Base-by-base conservation (phyloP, 2,797 vertebrate species). In the Neomorphus geoffroyi region DNA sequence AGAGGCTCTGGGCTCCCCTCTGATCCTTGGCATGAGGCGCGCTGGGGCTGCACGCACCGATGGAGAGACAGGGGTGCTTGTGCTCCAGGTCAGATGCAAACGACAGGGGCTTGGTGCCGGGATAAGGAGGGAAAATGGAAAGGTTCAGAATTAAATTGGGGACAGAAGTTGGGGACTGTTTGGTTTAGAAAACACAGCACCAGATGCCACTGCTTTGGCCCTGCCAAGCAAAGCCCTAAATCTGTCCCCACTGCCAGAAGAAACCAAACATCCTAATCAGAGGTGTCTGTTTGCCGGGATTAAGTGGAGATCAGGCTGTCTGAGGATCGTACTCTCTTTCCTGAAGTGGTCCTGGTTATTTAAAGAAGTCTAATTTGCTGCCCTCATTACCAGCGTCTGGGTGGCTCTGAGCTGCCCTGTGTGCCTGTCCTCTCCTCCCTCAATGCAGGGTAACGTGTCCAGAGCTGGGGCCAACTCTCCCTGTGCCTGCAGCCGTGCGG, bases 231-330 rank as follows among this genome's bases (percentile, higher is more conserved):
- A 92, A 94, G 69, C 43, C 66, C 75, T 77, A 80, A 66, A 7
- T 66, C 89, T 12, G 8, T 37, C n/a, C 18, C 21, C 7, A 9
- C 54, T 5, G 2, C n/a, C 56, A 51, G 82, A 90, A 88, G 90
- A 95, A 94, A 92, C 73, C 86, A 84, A 48, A 88, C 88, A 70
- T 69, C 54, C 93, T 80, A 84, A 93, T 90, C 92, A 84, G 92
- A 94, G 93, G 93, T 86, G 88, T 66, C 93, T 96, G 88, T 94
- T 94, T 95, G 92, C 80, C 94, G 86, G 88, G 93, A 86, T 96
- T 92, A 94, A 66, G 51, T 0, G 18, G 72, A 71, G 93, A 84
- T 94, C 71, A 86, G 90, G 85, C 80, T 0, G 39, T 84, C 95
- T 95, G 88, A 94, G 86, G 93, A 81, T 54, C 60, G 79, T 74